Conservation (phyloP, 1,140 invertebrate species). For the Argopecten irradians region DNA sequence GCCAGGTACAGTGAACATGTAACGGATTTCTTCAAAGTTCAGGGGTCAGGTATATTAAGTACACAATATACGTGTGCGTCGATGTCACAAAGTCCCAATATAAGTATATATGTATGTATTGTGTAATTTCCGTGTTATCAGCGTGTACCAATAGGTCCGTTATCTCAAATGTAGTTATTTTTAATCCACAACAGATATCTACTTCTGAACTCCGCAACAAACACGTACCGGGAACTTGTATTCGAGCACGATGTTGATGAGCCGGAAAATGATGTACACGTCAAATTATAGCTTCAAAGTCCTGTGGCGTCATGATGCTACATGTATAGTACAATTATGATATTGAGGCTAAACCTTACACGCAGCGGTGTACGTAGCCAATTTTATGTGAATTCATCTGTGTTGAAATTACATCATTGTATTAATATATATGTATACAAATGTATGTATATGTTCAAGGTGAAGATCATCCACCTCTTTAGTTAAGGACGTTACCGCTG, state of each 20-base stretch:
- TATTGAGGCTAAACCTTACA: neutral
- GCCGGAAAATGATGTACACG: neutral
- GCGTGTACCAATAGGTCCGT: neutral
- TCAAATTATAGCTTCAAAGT: neutral
- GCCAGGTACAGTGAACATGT: neutral
- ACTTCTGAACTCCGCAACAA: neutral
- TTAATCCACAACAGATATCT: neutral
- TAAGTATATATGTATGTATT: neutral
- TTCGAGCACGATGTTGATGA: neutral
- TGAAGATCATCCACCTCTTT: neutral
- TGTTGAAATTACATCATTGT: too few species aligned
- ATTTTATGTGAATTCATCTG: too few species aligned
- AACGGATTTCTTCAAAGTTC: neutral
- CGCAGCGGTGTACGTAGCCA: too few species aligned
- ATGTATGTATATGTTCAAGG: neutral
- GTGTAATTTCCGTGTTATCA: neutral
- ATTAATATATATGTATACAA: neutral
- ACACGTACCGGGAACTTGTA: neutral
- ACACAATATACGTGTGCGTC: neutral
- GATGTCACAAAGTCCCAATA: neutral
- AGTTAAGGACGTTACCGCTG: neutral
- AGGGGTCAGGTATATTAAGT: neutral
- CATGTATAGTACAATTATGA: too few species aligned
- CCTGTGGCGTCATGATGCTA: neutral
- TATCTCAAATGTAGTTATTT: neutral